Evolutionary conservation across 2,888 invertebrate genomes (phyloP), one percentile per base, ranked within the genome.

Genomic region (Drosophila picticornis): DNA sequence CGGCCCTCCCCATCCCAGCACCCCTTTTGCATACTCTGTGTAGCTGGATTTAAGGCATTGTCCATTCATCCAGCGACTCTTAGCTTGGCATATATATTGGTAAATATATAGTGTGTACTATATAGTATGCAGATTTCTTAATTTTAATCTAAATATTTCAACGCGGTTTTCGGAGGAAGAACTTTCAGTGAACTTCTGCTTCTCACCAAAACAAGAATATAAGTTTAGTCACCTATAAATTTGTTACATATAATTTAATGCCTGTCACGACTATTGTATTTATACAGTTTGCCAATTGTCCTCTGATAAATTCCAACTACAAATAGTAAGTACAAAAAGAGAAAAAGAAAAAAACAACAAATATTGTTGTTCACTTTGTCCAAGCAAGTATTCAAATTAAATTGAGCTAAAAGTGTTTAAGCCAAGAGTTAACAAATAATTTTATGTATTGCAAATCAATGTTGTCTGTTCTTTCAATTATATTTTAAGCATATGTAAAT

Each of bases 11-110:
- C 4, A 1, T 31, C 29, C 38, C 32, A 2, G 29, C 56, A 57
- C 40, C 43, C 57, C 43, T 40, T 57, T 22, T 13, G 1, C 5
- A 56, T 56, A 56, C 56, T 31, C 40, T 56, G 29, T 22, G 5
- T 1, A 22, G 11, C 22, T 43, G 43, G 43, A 43, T 22, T 22
- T 22, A 22, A 22, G 22, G 22, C 43, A 43, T 16, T 36, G 6
- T 2, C 36, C 36, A 19, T 36, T 36, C 36, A 36, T 0, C 19
- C 2, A 36, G 19, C 0, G 7, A 19, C 19, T n/a, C 4, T 40
- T n/a, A 40, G n/a, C n/a, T 4, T 22, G 22, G 22, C 22, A 46
- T 25, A 46, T 9, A 25, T 4, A 43, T 13, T 13, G 1, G 13
- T 22, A n/a, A 13, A 9, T n/a, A 10, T 22, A 16, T 25, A 25